These are phyloP conservation scores for Scatophagus argus DNA, from an alignment of 2,113 vertebrate species.

Conservation along the genomic window DNA sequence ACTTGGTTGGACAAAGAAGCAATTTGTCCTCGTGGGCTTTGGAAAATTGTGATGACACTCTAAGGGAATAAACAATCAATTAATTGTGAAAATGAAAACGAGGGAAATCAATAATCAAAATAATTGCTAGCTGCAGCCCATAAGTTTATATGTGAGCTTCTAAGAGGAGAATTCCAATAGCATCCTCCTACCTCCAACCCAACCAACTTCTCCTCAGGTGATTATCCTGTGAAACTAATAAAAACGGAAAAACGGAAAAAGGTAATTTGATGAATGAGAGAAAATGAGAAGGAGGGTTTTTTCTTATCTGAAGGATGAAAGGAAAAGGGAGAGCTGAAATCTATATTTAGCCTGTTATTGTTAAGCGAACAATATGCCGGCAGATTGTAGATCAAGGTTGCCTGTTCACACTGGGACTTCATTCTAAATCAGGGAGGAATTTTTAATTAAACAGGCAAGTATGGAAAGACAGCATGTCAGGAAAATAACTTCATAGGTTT, in stretches of 20 bases:
- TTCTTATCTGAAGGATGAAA: constrained; percentile 67
- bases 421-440: constrained; percentile 34
- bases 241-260: constrained; percentile 55
- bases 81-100: no score
- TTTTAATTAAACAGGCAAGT: constrained; percentile 50
- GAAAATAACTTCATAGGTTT: constrained; percentile 19
- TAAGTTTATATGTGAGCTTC: not conserved
- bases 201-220: constrained; percentile 33
- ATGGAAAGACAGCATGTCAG: constrained; percentile 19
- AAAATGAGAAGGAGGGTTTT: constrained; percentile 45
- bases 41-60: no score
- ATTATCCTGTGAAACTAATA: constrained; percentile 59
- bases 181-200: constrained; percentile 5
- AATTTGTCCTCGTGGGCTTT: no score
- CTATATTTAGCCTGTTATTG: constrained; percentile 66
- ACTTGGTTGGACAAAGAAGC: no score
- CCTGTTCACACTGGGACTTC: constrained; percentile 54
- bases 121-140: no score
- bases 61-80: no score
- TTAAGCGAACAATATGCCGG: constrained; percentile 56
- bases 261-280: constrained; percentile 59
- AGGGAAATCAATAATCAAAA: no score
- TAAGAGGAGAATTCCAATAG: constrained; percentile 8
- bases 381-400: constrained; percentile 62
- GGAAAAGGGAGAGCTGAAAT: constrained; percentile 32